Conservation (phyloP, 2,797 vertebrate species). For the Myotis pilosus region DNA sequence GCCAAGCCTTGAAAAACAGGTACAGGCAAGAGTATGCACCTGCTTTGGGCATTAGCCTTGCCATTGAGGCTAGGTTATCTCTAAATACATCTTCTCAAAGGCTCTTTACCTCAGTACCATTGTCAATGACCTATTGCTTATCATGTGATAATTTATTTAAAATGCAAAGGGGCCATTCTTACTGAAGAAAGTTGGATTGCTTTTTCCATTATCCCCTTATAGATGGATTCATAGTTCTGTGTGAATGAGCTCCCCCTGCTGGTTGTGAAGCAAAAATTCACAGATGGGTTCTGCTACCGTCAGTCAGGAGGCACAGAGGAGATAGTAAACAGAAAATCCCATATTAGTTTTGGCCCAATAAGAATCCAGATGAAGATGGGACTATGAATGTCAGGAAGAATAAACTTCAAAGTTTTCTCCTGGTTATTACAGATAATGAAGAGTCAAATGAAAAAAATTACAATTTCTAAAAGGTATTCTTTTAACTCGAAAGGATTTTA, state of each 20-base stretch:
- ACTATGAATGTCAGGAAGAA: neutral
- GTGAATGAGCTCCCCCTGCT: conserved; percentile 76
- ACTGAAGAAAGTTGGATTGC: conserved; percentile 52
- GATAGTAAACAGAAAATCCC: conserved; percentile 51
- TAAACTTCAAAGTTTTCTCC: conserved; percentile 10
- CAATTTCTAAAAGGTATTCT: neutral
- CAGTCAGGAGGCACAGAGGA: conserved; percentile 24
- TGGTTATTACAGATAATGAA: conserved; percentile 46
- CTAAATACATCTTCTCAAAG: neutral
- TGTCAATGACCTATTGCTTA: neutral
- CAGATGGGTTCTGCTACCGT: neutral
- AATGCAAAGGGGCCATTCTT: conserved; percentile 33
- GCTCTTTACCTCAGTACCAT: neutral
- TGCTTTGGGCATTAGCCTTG: neutral
- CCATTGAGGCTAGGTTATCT: neutral
- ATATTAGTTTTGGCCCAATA: conserved; percentile 15
- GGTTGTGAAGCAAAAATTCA: conserved; percentile 52
- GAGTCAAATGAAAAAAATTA: conserved; percentile 42
- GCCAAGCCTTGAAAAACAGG: conserved; percentile 94
- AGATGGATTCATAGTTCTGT: conserved; percentile 34
- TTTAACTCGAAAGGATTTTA: conserved; percentile 49
- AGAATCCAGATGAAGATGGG: conserved; percentile 37
- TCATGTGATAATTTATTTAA: conserved; percentile 26
- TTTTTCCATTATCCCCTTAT: conserved; percentile 34
- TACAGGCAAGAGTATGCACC: conserved; percentile 73